Conservation (phyloP, 1,140 invertebrate genomes). For the Lepidurus couesii region DNA sequence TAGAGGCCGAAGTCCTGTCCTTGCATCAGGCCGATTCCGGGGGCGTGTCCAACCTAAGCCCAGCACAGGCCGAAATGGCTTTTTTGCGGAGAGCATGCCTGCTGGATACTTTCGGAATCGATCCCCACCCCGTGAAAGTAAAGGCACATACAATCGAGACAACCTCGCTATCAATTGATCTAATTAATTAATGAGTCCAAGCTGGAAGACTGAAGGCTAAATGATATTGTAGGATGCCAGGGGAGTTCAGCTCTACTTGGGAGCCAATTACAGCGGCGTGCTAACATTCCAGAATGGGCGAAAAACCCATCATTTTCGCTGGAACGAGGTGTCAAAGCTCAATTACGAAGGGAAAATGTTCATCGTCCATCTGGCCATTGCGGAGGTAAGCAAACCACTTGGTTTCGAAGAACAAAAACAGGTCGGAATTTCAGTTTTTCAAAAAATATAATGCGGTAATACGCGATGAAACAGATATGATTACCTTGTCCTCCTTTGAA, state of each 20-base stretch:
- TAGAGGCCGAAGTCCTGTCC: constrained; percentile 85
- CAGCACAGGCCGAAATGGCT: constrained; percentile 68
- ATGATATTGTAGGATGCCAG: constrained; percentile 67
- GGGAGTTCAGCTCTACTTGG: constrained; percentile 83
- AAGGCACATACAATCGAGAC: constrained; percentile 26
- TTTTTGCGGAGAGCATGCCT: constrained; percentile 82
- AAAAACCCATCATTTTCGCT: constrained; percentile 89
- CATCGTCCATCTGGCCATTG: constrained; percentile 78
- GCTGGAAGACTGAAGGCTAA: constrained; percentile 20
- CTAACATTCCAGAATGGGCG: constrained; percentile 88
- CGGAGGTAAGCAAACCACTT: constrained; percentile 51
- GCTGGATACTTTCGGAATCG: constrained; percentile 92
- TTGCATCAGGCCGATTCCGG: constrained; percentile 64
- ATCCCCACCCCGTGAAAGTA: constrained; percentile 97
- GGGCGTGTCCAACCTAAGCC: constrained; percentile 61
- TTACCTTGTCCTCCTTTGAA: constrained; percentile 26
- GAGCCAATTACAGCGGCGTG: constrained; percentile 90
- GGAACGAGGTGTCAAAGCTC: constrained; percentile 90
- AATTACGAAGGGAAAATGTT: constrained; percentile 98
- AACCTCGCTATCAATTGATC: constrained; percentile 23
- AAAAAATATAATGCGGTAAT: neutral
- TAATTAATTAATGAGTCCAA: constrained; percentile 26
- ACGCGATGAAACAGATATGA: constrained; percentile 19
- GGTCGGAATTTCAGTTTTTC: constrained; percentile 17
- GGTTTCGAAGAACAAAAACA: neutral